Conservation (phyloP, 2,888 invertebrate species). For the Latrodectus elegans region DNA sequence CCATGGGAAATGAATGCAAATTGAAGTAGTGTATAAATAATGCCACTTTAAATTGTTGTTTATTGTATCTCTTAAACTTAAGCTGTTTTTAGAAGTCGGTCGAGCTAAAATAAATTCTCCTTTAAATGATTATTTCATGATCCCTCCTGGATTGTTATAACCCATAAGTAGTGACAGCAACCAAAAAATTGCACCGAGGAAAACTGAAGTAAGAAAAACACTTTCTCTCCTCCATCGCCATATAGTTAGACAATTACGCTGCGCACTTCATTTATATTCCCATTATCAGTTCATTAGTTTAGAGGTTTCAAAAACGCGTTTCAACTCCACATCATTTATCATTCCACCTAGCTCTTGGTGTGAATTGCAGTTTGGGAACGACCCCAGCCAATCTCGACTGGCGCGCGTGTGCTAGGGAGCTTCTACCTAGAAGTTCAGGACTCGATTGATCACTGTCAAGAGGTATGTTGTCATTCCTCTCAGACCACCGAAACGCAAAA, state of each 20-base stretch:
- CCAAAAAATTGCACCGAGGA: constrained; percentile 3
- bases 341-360: constrained; percentile 40
- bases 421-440: constrained; percentile 63
- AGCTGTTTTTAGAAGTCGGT: neutral
- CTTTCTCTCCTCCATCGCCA: constrained; percentile 35
- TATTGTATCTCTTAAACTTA: too few species aligned
- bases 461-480: constrained; percentile 69
- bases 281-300: constrained; percentile 68
- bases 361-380: constrained; percentile 42
- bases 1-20: too few species aligned
- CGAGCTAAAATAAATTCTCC: neutral
- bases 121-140: neutral
- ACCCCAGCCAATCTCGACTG: constrained; percentile 21
- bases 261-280: constrained; percentile 64
- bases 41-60: too few species aligned
- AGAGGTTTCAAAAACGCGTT: constrained; percentile 62
- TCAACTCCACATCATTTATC: constrained; percentile 52
- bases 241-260: constrained; percentile 59
- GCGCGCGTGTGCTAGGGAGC: neutral
- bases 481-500: constrained; percentile 63
- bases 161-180: constrained; percentile 27
- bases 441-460: constrained; percentile 68
- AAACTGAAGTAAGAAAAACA: constrained; percentile 16
- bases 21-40: too few species aligned
- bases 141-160: constrained; percentile 22